phyloP scores from a whole-genome alignment of 1,140 invertebrate species.

The Stratiolaelaps scimitus region DNA sequence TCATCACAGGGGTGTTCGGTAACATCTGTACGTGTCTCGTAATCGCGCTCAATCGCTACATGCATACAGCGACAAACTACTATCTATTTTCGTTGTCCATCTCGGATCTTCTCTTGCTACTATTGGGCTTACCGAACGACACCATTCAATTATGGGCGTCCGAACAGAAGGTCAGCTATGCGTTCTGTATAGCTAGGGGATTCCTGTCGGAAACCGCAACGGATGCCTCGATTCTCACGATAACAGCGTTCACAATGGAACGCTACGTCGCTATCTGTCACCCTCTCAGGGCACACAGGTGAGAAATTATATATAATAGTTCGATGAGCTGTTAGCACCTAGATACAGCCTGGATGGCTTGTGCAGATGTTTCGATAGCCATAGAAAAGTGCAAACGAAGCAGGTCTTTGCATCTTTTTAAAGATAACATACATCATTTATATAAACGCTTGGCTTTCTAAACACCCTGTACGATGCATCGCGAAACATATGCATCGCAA shows the following conservation, averaged over 20 bases:
- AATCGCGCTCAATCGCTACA: conserved; percentile 47
- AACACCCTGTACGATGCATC: no score
- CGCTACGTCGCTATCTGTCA: conserved; percentile 44
- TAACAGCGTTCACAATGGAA: conserved; percentile 44
- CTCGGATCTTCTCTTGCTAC: conserved; percentile 73
- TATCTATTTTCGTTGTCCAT: conserved; percentile 84
- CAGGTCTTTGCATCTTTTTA: no score
- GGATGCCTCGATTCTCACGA: conserved; percentile 42
- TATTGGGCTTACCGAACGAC: conserved; percentile 59
- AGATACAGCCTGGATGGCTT: no score
- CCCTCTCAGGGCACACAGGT: conserved; percentile 42
- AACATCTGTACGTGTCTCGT: conserved; percentile 51
- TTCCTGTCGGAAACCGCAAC: conserved; percentile 49
- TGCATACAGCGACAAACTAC: conserved; percentile 60
- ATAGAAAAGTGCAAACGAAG: no score
- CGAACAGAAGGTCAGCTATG: conserved; percentile 67
- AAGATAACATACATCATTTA: no score
- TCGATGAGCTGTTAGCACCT: no score
- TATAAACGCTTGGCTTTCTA: no score
- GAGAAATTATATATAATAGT: conserved; percentile 55
- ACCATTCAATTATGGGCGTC: conserved; percentile 73
- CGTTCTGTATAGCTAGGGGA: conserved; percentile 67
- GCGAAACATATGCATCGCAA: no score
- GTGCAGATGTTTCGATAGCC: no score
- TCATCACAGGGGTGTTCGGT: conserved; percentile 48